A percentile compares a stretch with the other conserved stretches of the same genome.
Evolutionary conservation across 2,888 invertebrate species (phyloP).

Genomic region (Phengaris alcon): DNA sequence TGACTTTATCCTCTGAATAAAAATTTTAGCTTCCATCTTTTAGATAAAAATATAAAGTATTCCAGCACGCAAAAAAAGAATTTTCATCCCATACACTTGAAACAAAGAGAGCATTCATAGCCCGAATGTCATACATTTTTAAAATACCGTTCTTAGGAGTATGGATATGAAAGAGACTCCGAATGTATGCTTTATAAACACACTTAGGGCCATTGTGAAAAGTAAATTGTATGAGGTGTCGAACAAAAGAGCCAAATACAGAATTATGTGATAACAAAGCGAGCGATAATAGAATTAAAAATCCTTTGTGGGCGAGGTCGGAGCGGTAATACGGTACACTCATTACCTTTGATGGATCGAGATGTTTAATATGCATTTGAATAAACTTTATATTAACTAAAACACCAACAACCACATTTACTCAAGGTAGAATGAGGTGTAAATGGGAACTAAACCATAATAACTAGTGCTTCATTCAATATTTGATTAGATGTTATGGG

Average conservation of each 20-base stretch:
- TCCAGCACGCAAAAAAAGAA: slow-evolving; percentile 20
- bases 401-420: background rate
- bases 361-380: slow-evolving; percentile 26
- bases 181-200: slow-evolving; percentile 46
- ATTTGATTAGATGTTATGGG: background rate
- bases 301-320: slow-evolving; percentile 61
- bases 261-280: slow-evolving; percentile 64
- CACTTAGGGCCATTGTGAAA: slow-evolving; percentile 56
- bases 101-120: slow-evolving; percentile 23
- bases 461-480: background rate
- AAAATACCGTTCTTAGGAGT: slow-evolving; percentile 30
- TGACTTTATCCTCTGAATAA: background rate
- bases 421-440: background rate
- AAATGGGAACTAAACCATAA: background rate
- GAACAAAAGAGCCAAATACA: slow-evolving; percentile 61
- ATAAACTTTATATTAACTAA: slow-evolving; percentile 15
- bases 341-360: slow-evolving; percentile 61
- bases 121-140: slow-evolving; percentile 28
- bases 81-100: slow-evolving; percentile 26
- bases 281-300: slow-evolving; percentile 66
- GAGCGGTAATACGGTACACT: slow-evolving; percentile 49
- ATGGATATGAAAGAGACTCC: slow-evolving; percentile 31
- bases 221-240: slow-evolving; percentile 56
- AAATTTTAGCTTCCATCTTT: slow-evolving; percentile 13
- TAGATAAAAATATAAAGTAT: slow-evolving; percentile 25